These are phyloP conservation scores for Thripadectes ignobilis DNA, from an alignment of 2,797 vertebrate species.

Conservation along the genomic window DNA sequence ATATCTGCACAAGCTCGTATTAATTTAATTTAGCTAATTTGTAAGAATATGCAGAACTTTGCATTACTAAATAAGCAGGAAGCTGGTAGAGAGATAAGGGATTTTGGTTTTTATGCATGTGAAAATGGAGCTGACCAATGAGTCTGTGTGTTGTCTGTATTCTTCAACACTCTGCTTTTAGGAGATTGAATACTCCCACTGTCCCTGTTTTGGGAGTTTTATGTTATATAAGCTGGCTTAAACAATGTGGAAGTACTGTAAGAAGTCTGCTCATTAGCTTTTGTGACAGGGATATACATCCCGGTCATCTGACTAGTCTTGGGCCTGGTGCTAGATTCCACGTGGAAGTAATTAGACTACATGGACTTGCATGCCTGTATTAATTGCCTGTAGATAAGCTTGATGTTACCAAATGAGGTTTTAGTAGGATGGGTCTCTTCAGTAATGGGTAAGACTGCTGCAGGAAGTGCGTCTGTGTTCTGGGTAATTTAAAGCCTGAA, in stretches of 20 bases:
- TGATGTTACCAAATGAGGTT: background rate
- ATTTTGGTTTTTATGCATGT: fast-evolving
- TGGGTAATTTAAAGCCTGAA: background rate
- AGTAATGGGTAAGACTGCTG: background rate
- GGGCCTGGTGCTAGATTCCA: conserved; percentile 38
- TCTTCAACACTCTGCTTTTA: background rate
- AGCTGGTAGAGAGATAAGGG: background rate
- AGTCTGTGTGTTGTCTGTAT: background rate
- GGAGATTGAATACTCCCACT: background rate
- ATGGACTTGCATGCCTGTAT: background rate
- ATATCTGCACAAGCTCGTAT: background rate
- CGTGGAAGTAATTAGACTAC: background rate
- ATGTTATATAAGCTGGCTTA: background rate
- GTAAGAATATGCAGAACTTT: background rate
- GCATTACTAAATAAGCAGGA: background rate
- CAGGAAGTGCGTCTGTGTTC: background rate
- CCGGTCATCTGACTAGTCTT: conserved; percentile 57
- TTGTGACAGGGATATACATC: background rate
- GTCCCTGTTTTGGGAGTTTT: background rate
- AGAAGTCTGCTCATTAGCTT: background rate
- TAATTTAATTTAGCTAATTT: background rate
- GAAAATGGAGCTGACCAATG: background rate
- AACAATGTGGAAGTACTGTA: conserved; percentile 11
- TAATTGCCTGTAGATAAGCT: background rate
- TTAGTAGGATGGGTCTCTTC: background rate